These are phyloP conservation scores for Tetrax tetrax DNA, from an alignment of 2,113 vertebrate species.

Conservation along the genomic window DNA sequence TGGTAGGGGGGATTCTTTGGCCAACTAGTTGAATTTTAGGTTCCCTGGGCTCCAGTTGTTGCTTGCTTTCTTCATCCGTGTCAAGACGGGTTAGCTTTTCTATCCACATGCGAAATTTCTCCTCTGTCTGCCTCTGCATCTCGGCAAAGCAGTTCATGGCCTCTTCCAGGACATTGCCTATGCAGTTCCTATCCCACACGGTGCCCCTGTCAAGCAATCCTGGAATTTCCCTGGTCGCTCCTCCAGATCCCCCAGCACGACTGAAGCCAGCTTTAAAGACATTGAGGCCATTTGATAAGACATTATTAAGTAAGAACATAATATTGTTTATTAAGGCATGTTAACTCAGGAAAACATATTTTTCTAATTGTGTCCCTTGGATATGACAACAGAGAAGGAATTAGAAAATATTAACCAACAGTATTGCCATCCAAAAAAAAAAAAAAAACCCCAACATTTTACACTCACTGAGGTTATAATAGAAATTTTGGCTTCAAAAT, in stretches of 20 bases:
- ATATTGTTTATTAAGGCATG: slow-evolving; percentile 72
- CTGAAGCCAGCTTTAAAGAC: slow-evolving; percentile 95
- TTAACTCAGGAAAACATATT: slow-evolving; percentile 65
- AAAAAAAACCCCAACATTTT: neutral
- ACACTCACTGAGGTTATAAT: neutral
- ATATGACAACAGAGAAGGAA: neutral
- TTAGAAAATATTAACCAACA: slow-evolving; percentile 32
- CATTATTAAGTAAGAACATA: slow-evolving; percentile 70
- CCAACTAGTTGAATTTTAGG: slow-evolving; percentile 76
- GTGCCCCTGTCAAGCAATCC: slow-evolving; percentile 88
- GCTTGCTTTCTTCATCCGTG: slow-evolving; percentile 86
- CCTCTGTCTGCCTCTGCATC: slow-evolving; percentile 93
- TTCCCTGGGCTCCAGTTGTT: slow-evolving; percentile 81
- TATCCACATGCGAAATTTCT: slow-evolving; percentile 91
- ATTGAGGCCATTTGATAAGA: slow-evolving; percentile 93
- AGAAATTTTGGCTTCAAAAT: neutral
- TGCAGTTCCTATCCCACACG: slow-evolving; percentile 88
- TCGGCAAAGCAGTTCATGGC: slow-evolving; percentile 91
- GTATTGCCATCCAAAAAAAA: neutral
- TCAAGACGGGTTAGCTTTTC: slow-evolving; percentile 88
- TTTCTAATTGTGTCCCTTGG: slow-evolving; percentile 23
- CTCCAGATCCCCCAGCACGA: slow-evolving; percentile 86
- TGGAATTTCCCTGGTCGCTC: slow-evolving; percentile 85
- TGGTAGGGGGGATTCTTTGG: slow-evolving; percentile 73
- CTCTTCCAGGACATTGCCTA: slow-evolving; percentile 92